These are phyloP conservation scores for Gerris buenoi DNA, from an alignment of 1,140 invertebrate species.

Conservation along the genomic window DNA sequence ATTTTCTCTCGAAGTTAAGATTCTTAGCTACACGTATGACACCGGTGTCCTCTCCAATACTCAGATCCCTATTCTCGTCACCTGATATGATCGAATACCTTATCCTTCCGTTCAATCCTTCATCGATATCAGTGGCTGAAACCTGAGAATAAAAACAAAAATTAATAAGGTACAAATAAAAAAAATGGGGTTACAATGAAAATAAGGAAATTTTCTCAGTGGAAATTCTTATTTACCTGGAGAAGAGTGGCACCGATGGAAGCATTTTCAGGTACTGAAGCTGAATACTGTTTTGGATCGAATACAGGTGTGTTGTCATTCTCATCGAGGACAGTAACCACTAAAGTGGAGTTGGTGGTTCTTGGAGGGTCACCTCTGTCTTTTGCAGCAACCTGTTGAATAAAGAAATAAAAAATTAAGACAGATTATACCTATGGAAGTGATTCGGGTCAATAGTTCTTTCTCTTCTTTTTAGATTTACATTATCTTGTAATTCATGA, in stretches of 20 bases:
- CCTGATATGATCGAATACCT: conserved; percentile 77
- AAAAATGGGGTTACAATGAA: background rate
- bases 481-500: no score
- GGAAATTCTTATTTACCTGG: conserved; percentile 38
- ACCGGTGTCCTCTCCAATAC: conserved; percentile 76
- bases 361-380: conserved; percentile 76
- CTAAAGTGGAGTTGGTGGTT: conserved; percentile 49
- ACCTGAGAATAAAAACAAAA: conserved; percentile 45
- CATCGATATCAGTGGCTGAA: conserved; percentile 80
- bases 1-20: conserved; percentile 78
- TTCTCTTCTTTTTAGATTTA: no score
- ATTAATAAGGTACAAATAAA: conserved; percentile 8
- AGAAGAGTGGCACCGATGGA: conserved; percentile 78
- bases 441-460: no score
- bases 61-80: conserved; percentile 78
- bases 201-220: background rate
- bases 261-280: conserved; percentile 81
- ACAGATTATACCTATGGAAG: no score
- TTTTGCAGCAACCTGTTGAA: conserved; percentile 60
- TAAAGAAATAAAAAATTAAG: no score
- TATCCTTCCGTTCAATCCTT: conserved; percentile 71
- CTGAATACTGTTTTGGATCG: conserved; percentile 71
- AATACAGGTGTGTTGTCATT: conserved; percentile 91
- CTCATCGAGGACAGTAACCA: conserved; percentile 67
- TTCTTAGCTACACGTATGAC: conserved; percentile 77